Base-by-base conservation (phyloP, 2,797 vertebrate genomes). In the Syncerus caffer region DNA sequence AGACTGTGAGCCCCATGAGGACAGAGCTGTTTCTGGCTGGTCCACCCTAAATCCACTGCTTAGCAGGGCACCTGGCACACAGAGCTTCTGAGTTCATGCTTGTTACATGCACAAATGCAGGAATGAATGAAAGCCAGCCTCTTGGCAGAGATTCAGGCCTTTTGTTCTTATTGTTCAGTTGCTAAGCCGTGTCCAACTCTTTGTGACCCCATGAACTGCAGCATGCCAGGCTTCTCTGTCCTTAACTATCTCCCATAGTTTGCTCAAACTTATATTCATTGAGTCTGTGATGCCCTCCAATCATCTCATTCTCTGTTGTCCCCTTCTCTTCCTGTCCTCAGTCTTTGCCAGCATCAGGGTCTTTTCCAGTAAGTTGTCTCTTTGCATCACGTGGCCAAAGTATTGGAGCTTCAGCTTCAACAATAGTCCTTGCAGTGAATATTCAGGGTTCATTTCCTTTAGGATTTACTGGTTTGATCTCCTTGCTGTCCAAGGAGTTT, bases 51-150 rank as follows among this genome's bases (percentile, higher is more conserved):
- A 53, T 23, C 14, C 29, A 10, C 34, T 4, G 17, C 21, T 67
- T 6, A 34, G 16, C 42, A 2, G 2, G 9, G 64, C 25, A 23
- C 67, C 58, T 16, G 31, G 17, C n/a, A 3, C 7, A 0, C 0
- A 8, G 29, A 5, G 31, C 34, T 19, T 88, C 67, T 29, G 82
- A 42, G 29, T 12, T 51, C 31, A 47, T 83, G 16, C 67, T 19
- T 9, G 45, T 29, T 58, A 29, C 23, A 3, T 16, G 51, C 38
- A 34, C 12, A 14, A 19, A 50, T 1, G 16, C 7, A 11, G 31
- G 34, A 19, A 64, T 74, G 79, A 42, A 31, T 6, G 25, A 34
- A 53, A 71, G 57, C 45, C 93, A 55, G 78, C 64, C 16, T 74
- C 64, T 1, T 21, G 62, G n/a, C n/a, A 4, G 50, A 45, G 74